These are phyloP conservation scores for Itoplectis maculator DNA, from an alignment of 2,888 invertebrate genomes.

Conservation along the genomic window DNA sequence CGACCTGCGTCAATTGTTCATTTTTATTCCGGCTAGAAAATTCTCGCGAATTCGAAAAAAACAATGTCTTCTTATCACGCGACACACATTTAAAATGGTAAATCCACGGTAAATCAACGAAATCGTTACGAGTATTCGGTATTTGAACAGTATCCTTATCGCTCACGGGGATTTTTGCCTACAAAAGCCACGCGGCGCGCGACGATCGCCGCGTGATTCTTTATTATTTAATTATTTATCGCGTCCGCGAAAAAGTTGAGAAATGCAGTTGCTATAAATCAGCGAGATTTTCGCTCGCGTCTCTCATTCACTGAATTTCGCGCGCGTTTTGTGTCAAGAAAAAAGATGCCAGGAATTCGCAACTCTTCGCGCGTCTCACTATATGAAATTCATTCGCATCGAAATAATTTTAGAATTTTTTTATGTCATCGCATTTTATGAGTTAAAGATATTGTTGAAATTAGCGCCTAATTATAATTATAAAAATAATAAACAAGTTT, in stretches of 20 bases:
- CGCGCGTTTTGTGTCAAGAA: background rate
- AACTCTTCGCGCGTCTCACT: too few species aligned
- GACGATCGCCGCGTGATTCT: too few species aligned
- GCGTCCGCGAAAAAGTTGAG: too few species aligned
- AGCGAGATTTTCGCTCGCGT: background rate
- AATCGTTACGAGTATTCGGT: background rate
- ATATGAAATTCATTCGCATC: too few species aligned
- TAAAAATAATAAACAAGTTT: too few species aligned
- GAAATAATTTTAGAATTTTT: too few species aligned
- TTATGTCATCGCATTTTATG: too few species aligned
- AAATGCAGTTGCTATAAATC: too few species aligned
- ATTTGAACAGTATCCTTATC: background rate
- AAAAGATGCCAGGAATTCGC: background rate
- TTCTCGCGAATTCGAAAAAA: background rate
- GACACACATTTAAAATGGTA: conserved; percentile 6
- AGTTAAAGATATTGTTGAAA: too few species aligned
- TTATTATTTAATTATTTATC: too few species aligned
- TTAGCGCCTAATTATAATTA: too few species aligned
- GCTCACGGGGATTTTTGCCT: background rate
- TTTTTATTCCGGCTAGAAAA: background rate
- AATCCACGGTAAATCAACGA: conserved; percentile 27
- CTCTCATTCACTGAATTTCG: background rate
- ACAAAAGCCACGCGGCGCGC: too few species aligned
- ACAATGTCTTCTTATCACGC: conserved; percentile 13
- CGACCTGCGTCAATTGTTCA: background rate